Evolutionary conservation across 2,113 vertebrate species (phyloP).

Genomic region (Felis chaus): DNA sequence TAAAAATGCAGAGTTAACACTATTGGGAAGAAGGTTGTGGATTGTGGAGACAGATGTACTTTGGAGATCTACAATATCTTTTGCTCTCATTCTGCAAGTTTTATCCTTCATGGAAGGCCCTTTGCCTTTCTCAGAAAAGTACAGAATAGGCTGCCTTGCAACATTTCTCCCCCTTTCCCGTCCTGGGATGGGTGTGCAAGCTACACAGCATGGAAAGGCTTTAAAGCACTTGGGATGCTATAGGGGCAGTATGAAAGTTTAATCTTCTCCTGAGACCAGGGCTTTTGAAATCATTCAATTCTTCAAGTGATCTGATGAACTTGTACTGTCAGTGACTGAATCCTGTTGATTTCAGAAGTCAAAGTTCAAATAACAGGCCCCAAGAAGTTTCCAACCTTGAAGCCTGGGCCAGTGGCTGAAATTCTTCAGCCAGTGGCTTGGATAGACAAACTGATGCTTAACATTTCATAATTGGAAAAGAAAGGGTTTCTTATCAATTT

Average conservation of each 20-base stretch:
- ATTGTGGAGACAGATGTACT: constrained; percentile 80
- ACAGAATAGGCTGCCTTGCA: constrained; percentile 51
- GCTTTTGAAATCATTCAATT: constrained; percentile 54
- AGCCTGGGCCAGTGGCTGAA: not conserved
- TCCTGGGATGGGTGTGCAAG: constrained; percentile 67
- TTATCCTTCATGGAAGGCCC: constrained; percentile 78
- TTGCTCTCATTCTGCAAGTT: constrained; percentile 63
- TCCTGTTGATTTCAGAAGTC: constrained; percentile 57
- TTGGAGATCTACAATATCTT: constrained; percentile 79
- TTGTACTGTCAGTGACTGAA: constrained; percentile 79
- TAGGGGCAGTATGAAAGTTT: constrained; percentile 68
- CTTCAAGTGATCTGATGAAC: constrained; percentile 32
- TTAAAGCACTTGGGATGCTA: constrained; percentile 75
- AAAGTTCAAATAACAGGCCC: constrained; percentile 44
- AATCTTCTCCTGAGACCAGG: constrained; percentile 65
- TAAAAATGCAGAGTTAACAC: constrained; percentile 85
- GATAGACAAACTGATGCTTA: constrained; percentile 10
- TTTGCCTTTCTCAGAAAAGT: constrained; percentile 70
- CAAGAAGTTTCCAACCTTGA: not conserved
- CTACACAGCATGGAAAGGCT: constrained; percentile 66
- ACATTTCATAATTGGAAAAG: constrained; percentile 12
- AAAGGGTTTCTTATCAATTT: constrained; percentile 14
- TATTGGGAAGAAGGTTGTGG: constrained; percentile 80
- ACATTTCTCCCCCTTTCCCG: constrained; percentile 29
- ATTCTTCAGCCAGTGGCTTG: constrained; percentile 47